A percentile compares a stretch with the other conserved stretches of the same genome.
Conservation (phyloP, 2,888 invertebrate genomes). For the Periphyllus acericola region DNA sequence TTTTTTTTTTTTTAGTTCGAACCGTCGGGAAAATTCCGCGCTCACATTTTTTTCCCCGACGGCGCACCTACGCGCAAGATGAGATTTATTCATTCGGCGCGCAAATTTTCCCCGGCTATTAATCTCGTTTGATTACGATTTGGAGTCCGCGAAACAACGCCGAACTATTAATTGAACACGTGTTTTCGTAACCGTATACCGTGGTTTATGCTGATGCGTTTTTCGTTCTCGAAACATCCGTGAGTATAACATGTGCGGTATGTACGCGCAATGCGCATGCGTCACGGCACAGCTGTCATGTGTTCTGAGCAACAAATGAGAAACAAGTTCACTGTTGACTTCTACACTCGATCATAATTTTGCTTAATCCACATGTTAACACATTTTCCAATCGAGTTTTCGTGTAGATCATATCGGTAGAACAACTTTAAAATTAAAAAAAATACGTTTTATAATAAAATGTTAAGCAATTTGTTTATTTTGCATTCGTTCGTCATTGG, state of each 20-base stretch:
- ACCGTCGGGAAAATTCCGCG: background rate
- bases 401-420: background rate
- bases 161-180: background rate
- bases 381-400: background rate
- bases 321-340: too few relatives aligned
- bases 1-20: slow-evolving; percentile 32
- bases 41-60: background rate
- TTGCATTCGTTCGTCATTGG: background rate
- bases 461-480: background rate
- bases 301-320: background rate
- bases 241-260: too few relatives aligned
- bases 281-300: background rate
- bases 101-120: background rate
- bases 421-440: too few relatives aligned
- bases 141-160: too few relatives aligned
- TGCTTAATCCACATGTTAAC: background rate
- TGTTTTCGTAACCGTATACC: background rate
- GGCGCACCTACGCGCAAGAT: background rate
- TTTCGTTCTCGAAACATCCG: background rate
- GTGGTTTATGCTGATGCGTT: background rate
- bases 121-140: too few relatives aligned
- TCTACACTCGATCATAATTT: too few relatives aligned
- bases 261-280: background rate
- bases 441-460: background rate
- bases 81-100: background rate